phyloP scores from a whole-genome alignment of 2,888 invertebrate species.

The Dasypogon diadema region DNA sequence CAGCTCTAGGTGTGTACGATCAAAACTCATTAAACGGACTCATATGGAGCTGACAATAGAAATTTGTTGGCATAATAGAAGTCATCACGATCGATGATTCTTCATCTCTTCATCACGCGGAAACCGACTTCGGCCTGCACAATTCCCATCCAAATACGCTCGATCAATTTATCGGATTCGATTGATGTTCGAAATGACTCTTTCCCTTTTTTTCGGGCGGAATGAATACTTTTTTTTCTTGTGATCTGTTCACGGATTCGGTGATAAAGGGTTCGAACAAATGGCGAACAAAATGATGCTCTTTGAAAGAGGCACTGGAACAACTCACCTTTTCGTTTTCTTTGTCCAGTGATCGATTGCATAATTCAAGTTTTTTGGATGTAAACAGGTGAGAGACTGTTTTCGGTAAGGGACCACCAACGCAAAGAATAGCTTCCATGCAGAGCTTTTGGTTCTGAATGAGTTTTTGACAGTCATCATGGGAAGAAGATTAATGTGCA shows the following conservation, averaged over 20 bases:
- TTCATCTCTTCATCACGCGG: conserved; percentile 42
- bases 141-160: neutral
- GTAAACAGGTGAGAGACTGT: conserved; percentile 1
- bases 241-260: conserved; percentile 25
- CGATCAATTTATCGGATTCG: conserved; percentile 20
- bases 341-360: conserved; percentile 33
- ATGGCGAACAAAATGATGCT: conserved; percentile 35
- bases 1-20: conserved; percentile 43
- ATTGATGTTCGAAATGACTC: conserved; percentile 46
- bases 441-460: neutral
- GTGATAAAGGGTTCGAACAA: conserved; percentile 28
- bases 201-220: neutral
- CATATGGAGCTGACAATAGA: conserved; percentile 48
- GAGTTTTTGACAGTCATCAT: neutral
- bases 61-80: conserved; percentile 49
- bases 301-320: neutral
- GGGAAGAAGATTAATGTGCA: neutral
- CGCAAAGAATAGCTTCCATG: neutral
- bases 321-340: neutral
- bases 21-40: conserved; percentile 51
- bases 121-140: neutral
- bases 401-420: conserved; percentile 26
- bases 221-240: conserved; percentile 30
- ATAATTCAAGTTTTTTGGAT: conserved; percentile 10
- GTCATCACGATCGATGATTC: conserved; percentile 50